phyloP scores from a whole-genome alignment of 30 jellyfish, hydroid and myxozoan genomes.

The Hydractinia symbiolongicarpus region DNA sequence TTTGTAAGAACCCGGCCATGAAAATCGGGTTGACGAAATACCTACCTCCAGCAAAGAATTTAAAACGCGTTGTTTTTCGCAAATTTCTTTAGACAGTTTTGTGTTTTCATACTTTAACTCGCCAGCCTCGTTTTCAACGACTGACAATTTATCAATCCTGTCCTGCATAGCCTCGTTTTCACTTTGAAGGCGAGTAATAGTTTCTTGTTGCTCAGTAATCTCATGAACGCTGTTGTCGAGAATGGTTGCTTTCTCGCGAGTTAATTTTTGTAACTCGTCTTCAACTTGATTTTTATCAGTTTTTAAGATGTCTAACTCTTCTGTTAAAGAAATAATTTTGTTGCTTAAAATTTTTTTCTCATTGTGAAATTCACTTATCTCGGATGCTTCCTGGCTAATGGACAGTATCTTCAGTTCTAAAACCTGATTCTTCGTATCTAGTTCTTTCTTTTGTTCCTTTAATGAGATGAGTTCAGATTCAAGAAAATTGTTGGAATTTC shows the following conservation, averaged over 20 bases:
- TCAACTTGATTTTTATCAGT: conserved; percentile 37
- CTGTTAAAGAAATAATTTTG: conserved; percentile 24
- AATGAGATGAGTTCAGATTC: conserved; percentile 60
- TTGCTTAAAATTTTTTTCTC: conserved; percentile 48
- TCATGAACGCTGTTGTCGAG: conserved; percentile 93
- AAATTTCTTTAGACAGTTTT: conserved; percentile 41
- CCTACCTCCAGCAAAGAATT: conserved; percentile 45
- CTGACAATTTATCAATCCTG: conserved; percentile 29
- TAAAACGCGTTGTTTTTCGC: conserved; percentile 25
- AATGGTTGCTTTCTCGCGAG: conserved; percentile 68
- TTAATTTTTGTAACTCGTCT: conserved; percentile 38
- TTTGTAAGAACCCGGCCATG: neutral
- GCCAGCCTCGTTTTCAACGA: conserved; percentile 48
- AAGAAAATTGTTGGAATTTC: conserved; percentile 57
- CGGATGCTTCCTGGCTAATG: conserved; percentile 79
- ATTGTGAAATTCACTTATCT: conserved; percentile 41
- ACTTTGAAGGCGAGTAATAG: conserved; percentile 40
- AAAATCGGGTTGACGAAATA: neutral
- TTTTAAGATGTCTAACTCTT: conserved; percentile 34
- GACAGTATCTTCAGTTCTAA: conserved; percentile 74
- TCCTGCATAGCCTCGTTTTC: conserved; percentile 47
- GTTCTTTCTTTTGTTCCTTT: conserved; percentile 87
- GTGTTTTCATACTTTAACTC: conserved; percentile 40
- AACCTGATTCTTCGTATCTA: conserved; percentile 79
- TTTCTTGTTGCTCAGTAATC: conserved; percentile 82